Evolutionary conservation across 1,140 invertebrate species (phyloP).

Genomic region (Macrobrachium rosenbergii): DNA sequence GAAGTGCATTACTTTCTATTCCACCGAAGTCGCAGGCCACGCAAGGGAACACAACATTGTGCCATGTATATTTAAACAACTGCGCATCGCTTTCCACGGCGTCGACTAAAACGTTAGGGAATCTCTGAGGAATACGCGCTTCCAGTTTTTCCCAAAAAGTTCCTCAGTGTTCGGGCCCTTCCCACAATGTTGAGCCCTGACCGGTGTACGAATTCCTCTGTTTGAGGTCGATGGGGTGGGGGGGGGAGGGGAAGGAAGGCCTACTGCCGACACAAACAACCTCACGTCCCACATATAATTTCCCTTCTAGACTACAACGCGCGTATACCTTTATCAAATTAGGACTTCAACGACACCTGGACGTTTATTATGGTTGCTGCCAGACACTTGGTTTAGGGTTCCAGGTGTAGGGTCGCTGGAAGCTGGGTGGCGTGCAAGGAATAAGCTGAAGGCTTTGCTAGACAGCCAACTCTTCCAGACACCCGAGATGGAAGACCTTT

Average conservation of each 20-base stretch:
- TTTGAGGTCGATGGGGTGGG: background rate
- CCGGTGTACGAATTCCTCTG: background rate
- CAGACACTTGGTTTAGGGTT: conserved; percentile 28
- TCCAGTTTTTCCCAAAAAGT: conserved; percentile 52
- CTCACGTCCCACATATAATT: background rate
- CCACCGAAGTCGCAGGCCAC: conserved; percentile 44
- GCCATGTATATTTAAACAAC: conserved; percentile 65
- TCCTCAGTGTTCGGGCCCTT: conserved; percentile 46
- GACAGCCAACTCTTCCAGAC: background rate
- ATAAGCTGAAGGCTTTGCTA: conserved; percentile 30
- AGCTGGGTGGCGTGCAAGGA: conserved; percentile 49
- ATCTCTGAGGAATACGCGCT: conserved; percentile 63
- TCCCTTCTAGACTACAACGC: conserved; percentile 23
- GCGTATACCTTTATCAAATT: conserved; percentile 59
- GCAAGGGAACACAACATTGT: conserved; percentile 54
- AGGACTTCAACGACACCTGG: conserved; percentile 60
- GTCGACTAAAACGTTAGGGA: conserved; percentile 64
- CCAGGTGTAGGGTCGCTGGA: conserved; percentile 45
- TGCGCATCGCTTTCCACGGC: conserved; percentile 64
- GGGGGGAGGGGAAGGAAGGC: too few species aligned
- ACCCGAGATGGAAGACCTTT: background rate
- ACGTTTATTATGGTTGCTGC: conserved; percentile 43
- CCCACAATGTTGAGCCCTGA: conserved; percentile 47
- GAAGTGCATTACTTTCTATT: conserved; percentile 10
- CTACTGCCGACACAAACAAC: background rate